Evolutionary conservation across 2,888 invertebrate species (phyloP).

Genomic region (Stenolophus ochropezus): DNA sequence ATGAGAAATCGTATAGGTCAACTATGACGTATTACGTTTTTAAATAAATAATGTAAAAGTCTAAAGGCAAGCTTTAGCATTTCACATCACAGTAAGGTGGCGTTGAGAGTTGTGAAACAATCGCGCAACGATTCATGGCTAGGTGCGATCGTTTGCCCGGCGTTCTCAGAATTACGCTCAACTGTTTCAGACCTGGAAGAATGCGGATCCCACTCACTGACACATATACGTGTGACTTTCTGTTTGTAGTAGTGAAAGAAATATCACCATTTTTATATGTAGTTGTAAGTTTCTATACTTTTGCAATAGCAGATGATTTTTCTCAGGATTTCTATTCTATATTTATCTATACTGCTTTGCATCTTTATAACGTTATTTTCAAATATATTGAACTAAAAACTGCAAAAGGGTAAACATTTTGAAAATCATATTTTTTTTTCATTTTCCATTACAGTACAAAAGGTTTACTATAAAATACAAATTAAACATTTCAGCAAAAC

Average conservation of each 20-base stretch:
- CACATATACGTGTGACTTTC: constrained; percentile 10
- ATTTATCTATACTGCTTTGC: not conserved
- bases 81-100: not conserved
- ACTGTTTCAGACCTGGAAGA: constrained; percentile 48
- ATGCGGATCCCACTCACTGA: constrained; percentile 48
- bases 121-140: constrained; percentile 7
- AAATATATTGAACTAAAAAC: too few species aligned
- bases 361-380: too few species aligned
- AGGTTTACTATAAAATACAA: too few species aligned
- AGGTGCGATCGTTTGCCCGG: constrained; percentile 36
- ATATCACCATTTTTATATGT: not conserved
- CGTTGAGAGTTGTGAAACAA: not conserved
- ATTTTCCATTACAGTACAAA: too few species aligned
- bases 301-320: not conserved
- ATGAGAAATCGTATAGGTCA: too few species aligned
- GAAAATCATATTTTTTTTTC: too few species aligned
- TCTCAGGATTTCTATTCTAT: constrained; percentile 3
- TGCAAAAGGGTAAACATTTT: too few species aligned
- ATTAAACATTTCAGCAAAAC: too few species aligned
- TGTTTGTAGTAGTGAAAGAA: not conserved
- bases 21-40: too few species aligned
- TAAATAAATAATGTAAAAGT: not conserved
- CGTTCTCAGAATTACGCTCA: constrained; percentile 4
- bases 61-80: constrained; percentile 8
- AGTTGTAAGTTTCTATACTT: not conserved